Percentiles rank a stretch among this genome's conserved stretches.
phyloP scores from a whole-genome alignment of 1,140 invertebrate species.

The Penaeus vannamei region DNA sequence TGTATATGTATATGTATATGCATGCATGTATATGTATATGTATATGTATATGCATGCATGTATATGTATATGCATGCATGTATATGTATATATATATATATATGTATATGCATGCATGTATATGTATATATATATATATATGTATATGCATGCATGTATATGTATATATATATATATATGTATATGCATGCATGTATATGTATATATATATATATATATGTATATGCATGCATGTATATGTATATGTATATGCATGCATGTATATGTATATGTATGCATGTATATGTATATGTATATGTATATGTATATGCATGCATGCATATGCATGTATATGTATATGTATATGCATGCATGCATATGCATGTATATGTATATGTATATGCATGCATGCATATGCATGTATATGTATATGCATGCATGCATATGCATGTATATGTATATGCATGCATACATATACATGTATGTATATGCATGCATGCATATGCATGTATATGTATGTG shows the following conservation, averaged over 20 bases:
- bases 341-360: neutral
- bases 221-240: too few relatives aligned
- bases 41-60: neutral
- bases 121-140: too few relatives aligned
- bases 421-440: too few relatives aligned
- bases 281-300: neutral
- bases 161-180: neutral
- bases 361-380: neutral
- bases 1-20: too few relatives aligned
- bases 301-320: neutral
- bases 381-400: neutral
- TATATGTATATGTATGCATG: neutral
- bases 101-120: neutral
- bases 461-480: too few relatives aligned
- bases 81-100: neutral
- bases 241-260: too few relatives aligned
- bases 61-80: neutral
- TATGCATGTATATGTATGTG: too few relatives aligned
- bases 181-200: too few relatives aligned
- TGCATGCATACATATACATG: too few relatives aligned
- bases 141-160: neutral
- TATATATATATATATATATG: neutral
- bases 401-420: neutral
- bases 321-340: neutral
- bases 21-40: neutral